These are phyloP conservation scores for Oedothorax gibbosus DNA, from an alignment of 1,140 invertebrate species.

Conservation along the genomic window DNA sequence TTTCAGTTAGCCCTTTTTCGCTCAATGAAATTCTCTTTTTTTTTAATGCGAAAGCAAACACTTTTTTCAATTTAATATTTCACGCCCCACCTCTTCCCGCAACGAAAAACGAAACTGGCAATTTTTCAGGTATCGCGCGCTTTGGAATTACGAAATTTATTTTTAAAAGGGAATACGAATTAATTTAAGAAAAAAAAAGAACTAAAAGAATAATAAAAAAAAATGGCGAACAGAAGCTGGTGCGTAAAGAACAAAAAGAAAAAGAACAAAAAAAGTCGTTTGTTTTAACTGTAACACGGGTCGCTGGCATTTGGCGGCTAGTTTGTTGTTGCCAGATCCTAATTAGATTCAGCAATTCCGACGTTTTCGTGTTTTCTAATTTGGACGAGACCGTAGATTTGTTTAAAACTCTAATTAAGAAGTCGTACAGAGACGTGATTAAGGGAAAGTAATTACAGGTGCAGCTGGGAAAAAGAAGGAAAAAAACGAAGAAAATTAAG, in stretches of 20 bases:
- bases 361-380: constrained; percentile 35
- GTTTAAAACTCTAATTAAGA: constrained; percentile 55
- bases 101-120: constrained; percentile 20
- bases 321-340: constrained; percentile 50
- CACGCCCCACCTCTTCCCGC: not conserved
- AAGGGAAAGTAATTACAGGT: constrained; percentile 55
- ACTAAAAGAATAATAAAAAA: not conserved
- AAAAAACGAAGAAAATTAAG: not conserved
- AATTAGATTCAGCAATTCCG: constrained; percentile 46
- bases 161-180: constrained; percentile 48
- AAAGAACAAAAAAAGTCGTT: constrained; percentile 34
- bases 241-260: constrained; percentile 5
- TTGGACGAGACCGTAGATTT: constrained; percentile 45
- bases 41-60: not conserved
- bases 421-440: constrained; percentile 45
- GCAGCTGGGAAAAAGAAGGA: not conserved
- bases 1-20: constrained; percentile 43
- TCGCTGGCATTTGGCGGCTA: constrained; percentile 48
- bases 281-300: constrained; percentile 46
- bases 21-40: constrained; percentile 38
- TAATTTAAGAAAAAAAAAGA: constrained; percentile 38
- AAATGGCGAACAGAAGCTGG: not conserved
- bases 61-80: constrained; percentile 51
- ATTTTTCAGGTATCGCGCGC: constrained; percentile 43
- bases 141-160: constrained; percentile 7